A percentile compares a stretch with the other conserved stretches of the same genome.
These are phyloP conservation scores for Gymnarchus niloticus DNA, from an alignment of 2,113 vertebrate genomes.

Conservation along the genomic window DNA sequence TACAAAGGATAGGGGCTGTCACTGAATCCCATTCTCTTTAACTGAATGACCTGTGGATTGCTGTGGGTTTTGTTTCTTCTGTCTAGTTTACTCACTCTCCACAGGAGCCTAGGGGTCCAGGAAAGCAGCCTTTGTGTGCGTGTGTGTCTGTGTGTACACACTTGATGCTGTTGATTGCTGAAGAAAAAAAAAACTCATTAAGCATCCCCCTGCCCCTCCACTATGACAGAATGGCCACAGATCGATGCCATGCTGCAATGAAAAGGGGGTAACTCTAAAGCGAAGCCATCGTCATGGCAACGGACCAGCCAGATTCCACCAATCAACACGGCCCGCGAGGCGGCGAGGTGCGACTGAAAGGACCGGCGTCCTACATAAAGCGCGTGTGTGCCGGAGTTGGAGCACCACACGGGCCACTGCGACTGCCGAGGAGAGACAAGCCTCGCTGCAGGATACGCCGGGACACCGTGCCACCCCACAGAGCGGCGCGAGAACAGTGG, in stretches of 20 bases:
- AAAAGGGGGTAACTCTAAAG: conserved; percentile 42
- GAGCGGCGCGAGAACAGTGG: neutral
- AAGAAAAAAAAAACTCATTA: neutral
- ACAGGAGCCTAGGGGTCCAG: neutral
- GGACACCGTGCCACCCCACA: neutral
- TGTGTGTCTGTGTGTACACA: neutral
- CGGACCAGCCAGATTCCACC: conserved; percentile 46
- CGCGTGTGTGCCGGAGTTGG: neutral
- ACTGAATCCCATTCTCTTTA: neutral
- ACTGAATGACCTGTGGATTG: neutral
- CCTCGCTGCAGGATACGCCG: neutral
- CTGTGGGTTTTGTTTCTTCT: no score
- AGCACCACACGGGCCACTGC: conserved; percentile 16
- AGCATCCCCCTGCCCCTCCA: neutral
- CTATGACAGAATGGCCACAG: neutral
- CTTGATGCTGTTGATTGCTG: neutral
- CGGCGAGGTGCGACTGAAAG: conserved; percentile 55
- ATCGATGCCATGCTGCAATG: neutral
- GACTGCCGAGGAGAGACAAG: neutral
- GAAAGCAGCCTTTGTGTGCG: neutral
- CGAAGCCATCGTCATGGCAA: conserved; percentile 57
- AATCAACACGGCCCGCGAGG: conserved; percentile 55
- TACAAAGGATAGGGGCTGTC: neutral
- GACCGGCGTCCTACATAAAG: conserved; percentile 64
- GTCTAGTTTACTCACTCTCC: neutral